These are phyloP conservation scores for Planiliza haematocheilus DNA, from an alignment of 2,113 vertebrate genomes.

Conservation along the genomic window DNA sequence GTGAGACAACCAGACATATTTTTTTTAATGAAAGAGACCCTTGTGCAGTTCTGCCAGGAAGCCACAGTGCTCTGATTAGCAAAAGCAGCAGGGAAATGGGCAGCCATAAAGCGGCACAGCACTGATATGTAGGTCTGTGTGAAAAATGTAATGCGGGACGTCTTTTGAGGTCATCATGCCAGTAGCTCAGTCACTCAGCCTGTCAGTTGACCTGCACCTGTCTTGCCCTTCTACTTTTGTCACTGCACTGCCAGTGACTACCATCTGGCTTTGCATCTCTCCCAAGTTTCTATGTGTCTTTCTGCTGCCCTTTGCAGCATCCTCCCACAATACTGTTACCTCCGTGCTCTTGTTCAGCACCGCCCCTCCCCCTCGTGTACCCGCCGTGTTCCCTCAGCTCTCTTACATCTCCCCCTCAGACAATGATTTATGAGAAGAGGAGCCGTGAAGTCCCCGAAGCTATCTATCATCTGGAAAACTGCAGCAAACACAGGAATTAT, in stretches of 20 bases:
- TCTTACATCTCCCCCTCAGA: conserved; percentile 73
- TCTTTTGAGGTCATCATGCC: conserved; percentile 74
- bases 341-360: conserved; percentile 41
- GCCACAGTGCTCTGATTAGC: conserved; percentile 64
- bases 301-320: conserved; percentile 63
- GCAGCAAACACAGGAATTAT: conserved; percentile 86
- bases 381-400: conserved; percentile 71
- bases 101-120: conserved; percentile 25
- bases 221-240: conserved; percentile 34
- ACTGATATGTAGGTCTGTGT: conserved; percentile 61
- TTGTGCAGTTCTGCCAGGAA: conserved; percentile 29
- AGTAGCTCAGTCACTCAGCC: conserved; percentile 67
- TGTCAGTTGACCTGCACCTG: conserved; percentile 49
- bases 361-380: conserved; percentile 58
- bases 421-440: conserved; percentile 86
- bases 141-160: conserved; percentile 66
- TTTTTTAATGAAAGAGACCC: conserved; percentile 23
- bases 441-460: conserved; percentile 82
- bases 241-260: conserved; percentile 32
- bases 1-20: conserved; percentile 77
- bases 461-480: conserved; percentile 85
- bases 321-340: conserved; percentile 53
- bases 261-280: conserved; percentile 53
- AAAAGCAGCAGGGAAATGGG: conserved; percentile 46
- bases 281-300: conserved; percentile 61